Percentiles rank a stretch among this genome's conserved stretches.
phyloP scores from a whole-genome alignment of 37 sponge, comb jelly and placozoan genomes.

The Eunapius fragilis region DNA sequence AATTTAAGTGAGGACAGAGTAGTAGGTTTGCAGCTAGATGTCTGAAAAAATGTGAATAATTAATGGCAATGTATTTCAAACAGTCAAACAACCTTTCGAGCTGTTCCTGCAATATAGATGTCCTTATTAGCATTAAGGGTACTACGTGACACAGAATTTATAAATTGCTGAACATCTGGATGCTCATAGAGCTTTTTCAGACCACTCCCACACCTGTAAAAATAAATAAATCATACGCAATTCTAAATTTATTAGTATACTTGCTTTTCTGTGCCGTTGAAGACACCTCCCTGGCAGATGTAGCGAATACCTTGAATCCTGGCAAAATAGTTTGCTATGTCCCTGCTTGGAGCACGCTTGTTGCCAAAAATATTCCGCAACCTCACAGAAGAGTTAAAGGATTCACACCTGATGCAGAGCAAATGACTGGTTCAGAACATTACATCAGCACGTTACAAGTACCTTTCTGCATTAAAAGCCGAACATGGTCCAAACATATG shows the following conservation, averaged over 20 bases:
- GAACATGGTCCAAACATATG: slow-evolving; percentile 31
- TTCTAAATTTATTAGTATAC: background rate
- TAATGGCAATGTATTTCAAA: background rate
- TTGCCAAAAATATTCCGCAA: background rate
- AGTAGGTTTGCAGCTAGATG: background rate
- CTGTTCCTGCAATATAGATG: background rate
- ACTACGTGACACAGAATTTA: background rate
- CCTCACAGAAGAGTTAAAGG: background rate
- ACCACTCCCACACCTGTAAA: background rate
- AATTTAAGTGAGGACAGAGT: background rate
- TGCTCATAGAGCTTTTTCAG: background rate
- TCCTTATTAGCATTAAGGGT: background rate
- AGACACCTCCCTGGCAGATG: slow-evolving; percentile 19
- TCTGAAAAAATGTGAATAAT: background rate
- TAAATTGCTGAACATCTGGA: background rate
- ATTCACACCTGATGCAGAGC: background rate
- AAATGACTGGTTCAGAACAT: background rate
- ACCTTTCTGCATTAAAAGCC: slow-evolving; percentile 42
- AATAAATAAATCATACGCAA: background rate
- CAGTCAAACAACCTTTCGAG: background rate
- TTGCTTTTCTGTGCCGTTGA: background rate
- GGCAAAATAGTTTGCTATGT: slow-evolving; percentile 34
- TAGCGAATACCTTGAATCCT: slow-evolving; percentile 1
- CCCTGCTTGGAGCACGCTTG: slow-evolving; percentile 46
- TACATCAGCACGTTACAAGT: background rate